These are phyloP conservation scores for Drosophila lacteicornis DNA, from an alignment of 1,140 invertebrate genomes.

Conservation along the genomic window DNA sequence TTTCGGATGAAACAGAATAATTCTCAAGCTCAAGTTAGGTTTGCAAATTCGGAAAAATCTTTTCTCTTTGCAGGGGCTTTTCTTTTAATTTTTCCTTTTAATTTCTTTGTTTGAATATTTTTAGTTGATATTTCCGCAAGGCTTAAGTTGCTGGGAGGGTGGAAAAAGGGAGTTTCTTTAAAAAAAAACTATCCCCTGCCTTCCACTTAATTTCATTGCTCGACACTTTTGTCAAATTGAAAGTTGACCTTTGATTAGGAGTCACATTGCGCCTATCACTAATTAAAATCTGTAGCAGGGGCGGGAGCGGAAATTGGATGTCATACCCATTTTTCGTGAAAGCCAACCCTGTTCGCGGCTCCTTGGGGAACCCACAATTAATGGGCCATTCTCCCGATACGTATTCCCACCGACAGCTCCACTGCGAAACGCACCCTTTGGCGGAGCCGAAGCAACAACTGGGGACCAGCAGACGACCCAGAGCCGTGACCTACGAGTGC, in stretches of 20 bases:
- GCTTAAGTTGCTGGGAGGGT: not conserved
- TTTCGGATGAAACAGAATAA: no score
- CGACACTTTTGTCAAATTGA: slow-evolving; percentile 28
- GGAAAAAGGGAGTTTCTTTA: no score
- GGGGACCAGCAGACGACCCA: slow-evolving; percentile 10
- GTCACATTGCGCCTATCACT: slow-evolving; percentile 53
- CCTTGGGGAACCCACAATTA: slow-evolving; percentile 47
- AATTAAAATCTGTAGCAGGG: slow-evolving; percentile 63
- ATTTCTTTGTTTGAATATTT: no score
- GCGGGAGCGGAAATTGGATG: slow-evolving; percentile 70
- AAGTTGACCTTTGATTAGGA: slow-evolving; percentile 44
- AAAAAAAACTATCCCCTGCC: slow-evolving; percentile 2
- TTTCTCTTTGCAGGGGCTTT: no score
- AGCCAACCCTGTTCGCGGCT: slow-evolving; percentile 20
- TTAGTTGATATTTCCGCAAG: not conserved
- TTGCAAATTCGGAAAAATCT: no score
- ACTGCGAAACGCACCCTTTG: slow-evolving; percentile 48
- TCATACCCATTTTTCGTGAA: slow-evolving; percentile 45
- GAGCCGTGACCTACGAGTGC: slow-evolving; percentile 17
- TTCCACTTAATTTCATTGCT: slow-evolving; percentile 1
- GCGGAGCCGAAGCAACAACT: slow-evolving; percentile 17
- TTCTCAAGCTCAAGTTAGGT: no score
- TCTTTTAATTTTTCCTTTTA: no score
- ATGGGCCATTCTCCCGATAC: slow-evolving; percentile 23
- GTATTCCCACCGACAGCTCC: slow-evolving; percentile 38